phyloP scores from a whole-genome alignment of 1,140 invertebrate species.

The Potamilus streckersoni region DNA sequence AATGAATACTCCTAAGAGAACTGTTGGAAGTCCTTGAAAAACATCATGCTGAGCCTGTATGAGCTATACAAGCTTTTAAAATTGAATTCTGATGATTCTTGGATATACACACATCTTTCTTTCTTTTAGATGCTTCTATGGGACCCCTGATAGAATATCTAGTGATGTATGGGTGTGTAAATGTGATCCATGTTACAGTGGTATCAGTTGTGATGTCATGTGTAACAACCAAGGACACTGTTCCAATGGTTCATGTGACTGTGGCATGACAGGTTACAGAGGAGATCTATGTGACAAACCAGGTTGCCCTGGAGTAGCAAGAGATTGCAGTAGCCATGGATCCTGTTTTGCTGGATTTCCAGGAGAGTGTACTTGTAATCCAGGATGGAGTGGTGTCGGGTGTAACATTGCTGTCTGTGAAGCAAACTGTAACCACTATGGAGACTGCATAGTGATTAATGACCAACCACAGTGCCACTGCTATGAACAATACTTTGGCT shows the following conservation, averaged over 20 bases:
- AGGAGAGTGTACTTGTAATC: conserved; percentile 41
- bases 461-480: no score
- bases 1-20: no score
- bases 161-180: conserved; percentile 7
- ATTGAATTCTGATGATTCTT: no score
- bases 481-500: no score
- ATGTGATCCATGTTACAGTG: conserved; percentile 36
- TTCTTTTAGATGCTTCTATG: no score
- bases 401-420: conserved; percentile 41
- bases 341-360: conserved; percentile 33
- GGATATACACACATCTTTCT: no score
- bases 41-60: no score
- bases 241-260: conserved; percentile 30
- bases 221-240: conserved; percentile 34
- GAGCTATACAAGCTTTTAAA: no score
- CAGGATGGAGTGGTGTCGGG: conserved; percentile 42
- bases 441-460: conserved; percentile 19
- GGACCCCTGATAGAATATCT: no score
- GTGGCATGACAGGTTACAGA: conserved; percentile 40
- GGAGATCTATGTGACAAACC: conserved; percentile 43
- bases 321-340: conserved; percentile 35
- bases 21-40: no score
- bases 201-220: conserved; percentile 29
- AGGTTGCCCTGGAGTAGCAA: conserved; percentile 37
- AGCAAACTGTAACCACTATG: conserved; percentile 42